Conservation (phyloP, 2,113 vertebrate species). For the Petrocephalus microphthalmus region DNA sequence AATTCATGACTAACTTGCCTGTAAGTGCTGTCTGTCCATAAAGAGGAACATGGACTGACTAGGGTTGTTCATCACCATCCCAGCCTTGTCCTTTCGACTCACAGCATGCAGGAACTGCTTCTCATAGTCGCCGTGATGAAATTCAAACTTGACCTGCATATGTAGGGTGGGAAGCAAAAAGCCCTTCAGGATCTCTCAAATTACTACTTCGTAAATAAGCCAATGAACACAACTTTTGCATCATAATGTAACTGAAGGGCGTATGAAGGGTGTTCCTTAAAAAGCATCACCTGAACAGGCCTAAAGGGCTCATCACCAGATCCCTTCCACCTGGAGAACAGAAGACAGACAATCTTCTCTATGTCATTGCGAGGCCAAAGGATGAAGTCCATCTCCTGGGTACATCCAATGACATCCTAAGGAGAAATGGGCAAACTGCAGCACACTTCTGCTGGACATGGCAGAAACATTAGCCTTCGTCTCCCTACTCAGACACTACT, state of each 20-base stretch:
- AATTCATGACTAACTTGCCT: constrained; percentile 47
- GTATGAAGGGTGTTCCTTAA: neutral
- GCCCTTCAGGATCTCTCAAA: neutral
- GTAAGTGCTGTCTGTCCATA: constrained; percentile 80
- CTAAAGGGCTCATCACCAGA: constrained; percentile 72
- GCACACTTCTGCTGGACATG: neutral
- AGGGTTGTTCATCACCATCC: constrained; percentile 82
- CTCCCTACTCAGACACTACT: neutral
- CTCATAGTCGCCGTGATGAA: constrained; percentile 98
- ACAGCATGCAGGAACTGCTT: constrained; percentile 98
- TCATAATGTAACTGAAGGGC: neutral
- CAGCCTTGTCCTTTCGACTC: constrained; percentile 98
- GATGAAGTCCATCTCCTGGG: constrained; percentile 85
- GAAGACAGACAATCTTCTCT: constrained; percentile 83
- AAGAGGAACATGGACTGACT: constrained; percentile 80
- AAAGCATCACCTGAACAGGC: constrained; percentile 70
- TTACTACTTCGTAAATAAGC: neutral
- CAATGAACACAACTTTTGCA: neutral
- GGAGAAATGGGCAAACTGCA: neutral
- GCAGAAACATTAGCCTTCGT: neutral
- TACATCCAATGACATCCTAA: constrained; percentile 79
- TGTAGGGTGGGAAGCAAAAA: neutral
- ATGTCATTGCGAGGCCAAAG: constrained; percentile 83
- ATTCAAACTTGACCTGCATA: constrained; percentile 93
- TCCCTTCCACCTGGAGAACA: constrained; percentile 81